Percentiles rank a stretch among this genome's conserved stretches.
These are phyloP conservation scores for Tachysurus vachellii DNA, from an alignment of 2,113 vertebrate species.

Conservation along the genomic window DNA sequence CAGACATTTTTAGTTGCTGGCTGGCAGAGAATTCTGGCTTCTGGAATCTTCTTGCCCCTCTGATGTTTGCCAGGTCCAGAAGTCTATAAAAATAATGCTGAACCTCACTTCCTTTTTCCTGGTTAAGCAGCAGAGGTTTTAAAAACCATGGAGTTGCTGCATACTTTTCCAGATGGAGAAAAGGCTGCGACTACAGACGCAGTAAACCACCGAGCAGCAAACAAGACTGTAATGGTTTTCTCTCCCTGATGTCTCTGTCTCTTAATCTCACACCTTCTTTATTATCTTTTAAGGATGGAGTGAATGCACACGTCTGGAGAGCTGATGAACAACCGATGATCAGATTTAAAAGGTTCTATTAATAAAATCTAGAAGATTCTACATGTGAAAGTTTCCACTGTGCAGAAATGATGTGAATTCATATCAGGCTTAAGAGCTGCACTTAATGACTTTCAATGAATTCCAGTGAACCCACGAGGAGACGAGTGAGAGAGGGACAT, in stretches of 20 bases:
- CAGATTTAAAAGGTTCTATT: neutral
- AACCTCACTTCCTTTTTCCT: slow-evolving; percentile 35
- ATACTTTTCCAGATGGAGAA: slow-evolving; percentile 36
- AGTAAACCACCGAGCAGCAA: neutral
- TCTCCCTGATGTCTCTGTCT: slow-evolving; percentile 26
- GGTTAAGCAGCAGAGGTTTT: slow-evolving; percentile 14
- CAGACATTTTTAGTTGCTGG: neutral
- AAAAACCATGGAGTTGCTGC: neutral
- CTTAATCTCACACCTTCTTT: slow-evolving; percentile 20
- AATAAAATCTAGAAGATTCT: neutral
- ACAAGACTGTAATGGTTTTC: neutral
- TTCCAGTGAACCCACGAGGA: slow-evolving; percentile 18
- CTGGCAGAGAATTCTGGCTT: neutral
- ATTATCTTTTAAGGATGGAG: slow-evolving; percentile 2
- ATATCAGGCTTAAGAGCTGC: neutral
- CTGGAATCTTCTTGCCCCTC: neutral
- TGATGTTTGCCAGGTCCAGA: slow-evolving; percentile 14
- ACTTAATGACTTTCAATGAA: slow-evolving; percentile 21
- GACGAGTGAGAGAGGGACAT: neutral
- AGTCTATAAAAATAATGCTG: slow-evolving; percentile 31
- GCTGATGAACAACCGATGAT: neutral
- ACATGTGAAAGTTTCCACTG: slow-evolving; percentile 7
- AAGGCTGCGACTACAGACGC: neutral
- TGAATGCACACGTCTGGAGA: neutral
- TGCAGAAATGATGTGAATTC: neutral